These are phyloP conservation scores for Peromyscus melanophrys DNA, from an alignment of 2,797 vertebrate species.

Conservation along the genomic window DNA sequence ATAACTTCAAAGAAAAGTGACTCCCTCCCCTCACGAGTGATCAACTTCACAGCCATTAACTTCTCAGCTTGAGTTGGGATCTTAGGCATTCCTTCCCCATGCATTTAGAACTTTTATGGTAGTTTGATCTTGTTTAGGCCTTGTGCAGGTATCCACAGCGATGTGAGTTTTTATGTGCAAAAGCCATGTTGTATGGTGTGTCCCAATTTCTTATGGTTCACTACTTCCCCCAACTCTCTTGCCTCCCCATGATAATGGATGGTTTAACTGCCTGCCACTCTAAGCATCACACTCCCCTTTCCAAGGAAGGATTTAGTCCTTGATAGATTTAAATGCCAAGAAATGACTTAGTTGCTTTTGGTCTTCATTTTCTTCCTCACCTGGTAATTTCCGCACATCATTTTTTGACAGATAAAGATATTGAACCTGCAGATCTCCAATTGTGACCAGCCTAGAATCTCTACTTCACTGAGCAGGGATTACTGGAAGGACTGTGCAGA, in stretches of 20 bases:
- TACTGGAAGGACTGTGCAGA: neutral
- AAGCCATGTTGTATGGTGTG: neutral
- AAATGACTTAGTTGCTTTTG: neutral
- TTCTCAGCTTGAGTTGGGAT: neutral
- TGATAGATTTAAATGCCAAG: constrained; percentile 13
- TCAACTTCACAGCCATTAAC: no score
- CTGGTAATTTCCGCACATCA: neutral
- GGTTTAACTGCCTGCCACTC: neutral
- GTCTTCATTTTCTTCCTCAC: neutral
- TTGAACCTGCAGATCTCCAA: neutral
- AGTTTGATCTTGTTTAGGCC: neutral
- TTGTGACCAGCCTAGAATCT: neutral
- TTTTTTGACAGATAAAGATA: neutral
- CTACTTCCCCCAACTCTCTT: neutral
- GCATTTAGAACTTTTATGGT: neutral
- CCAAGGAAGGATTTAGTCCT: neutral
- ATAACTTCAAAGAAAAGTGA: neutral
- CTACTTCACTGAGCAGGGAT: neutral
- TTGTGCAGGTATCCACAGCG: neutral
- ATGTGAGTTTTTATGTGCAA: neutral
- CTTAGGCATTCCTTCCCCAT: neutral
- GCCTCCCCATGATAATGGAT: neutral
- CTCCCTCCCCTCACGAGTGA: neutral
- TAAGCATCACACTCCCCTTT: neutral
- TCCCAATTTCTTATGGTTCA: neutral